Base-by-base conservation (phyloP, 2,113 vertebrate species). In the Anarhynchus alexandrinus region DNA sequence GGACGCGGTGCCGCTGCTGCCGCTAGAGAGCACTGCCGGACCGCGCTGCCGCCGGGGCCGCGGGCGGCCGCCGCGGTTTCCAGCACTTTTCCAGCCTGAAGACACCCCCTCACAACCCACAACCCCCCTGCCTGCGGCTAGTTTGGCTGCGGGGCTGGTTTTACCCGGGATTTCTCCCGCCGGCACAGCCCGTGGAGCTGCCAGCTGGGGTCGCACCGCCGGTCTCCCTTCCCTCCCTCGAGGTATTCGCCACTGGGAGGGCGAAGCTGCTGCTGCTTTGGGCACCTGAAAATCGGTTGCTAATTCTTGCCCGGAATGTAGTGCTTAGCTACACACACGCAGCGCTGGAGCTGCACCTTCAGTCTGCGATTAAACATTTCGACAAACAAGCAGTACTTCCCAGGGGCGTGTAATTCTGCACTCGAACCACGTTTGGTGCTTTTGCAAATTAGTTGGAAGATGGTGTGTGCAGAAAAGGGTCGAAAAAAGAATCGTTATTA, bases 261-360 rank as follows among this genome's bases (percentile, higher is more conserved):
- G 42, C 4, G 1, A 8, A 7, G 2, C 6, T 11, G 1, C 29
- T 2, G 6, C 29, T 2, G 6, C 8, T 2, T 5, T 2, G 61
- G 54, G 11, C 7, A 1, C 14, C 26, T 6, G 51, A 10, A 15
- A 30, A 10, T 2, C 4, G 15, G 7, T 1, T 47, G 21, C 2
- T 30, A 1, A 1, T 16, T 29, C 19, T 3, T 1, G 6, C 34
- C 0, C 18, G 0, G 12, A 1, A 4, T 3, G 15, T 8, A 1
- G 12, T 6, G 43, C 59, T 6, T 5, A 3, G 34, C 34, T 51
- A 1, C 18, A 0, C 1, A 5, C 49, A 8, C 2, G 16, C 32
- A 11, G 1, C 27, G 0, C 10, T 2, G 0, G 51, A 21, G 14
- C 4, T 6, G 71, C 32, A 6, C 12, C n/a, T 2, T 5, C 36